phyloP scores from a whole-genome alignment of 2,797 vertebrate species.

The Lutjanus argentimaculatus region DNA sequence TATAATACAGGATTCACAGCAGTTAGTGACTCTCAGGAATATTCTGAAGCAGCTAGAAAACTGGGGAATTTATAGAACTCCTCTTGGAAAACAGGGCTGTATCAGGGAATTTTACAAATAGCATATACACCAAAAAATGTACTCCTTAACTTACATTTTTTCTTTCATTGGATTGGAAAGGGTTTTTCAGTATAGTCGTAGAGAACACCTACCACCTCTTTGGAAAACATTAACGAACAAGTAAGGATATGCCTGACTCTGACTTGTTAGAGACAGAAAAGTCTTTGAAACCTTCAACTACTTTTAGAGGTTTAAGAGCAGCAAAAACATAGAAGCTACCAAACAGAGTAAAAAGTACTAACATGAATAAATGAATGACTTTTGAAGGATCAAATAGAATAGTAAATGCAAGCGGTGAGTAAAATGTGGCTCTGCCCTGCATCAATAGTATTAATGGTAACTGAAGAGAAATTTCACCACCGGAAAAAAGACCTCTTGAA shows the following conservation, averaged over 20 bases:
- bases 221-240: too few species aligned
- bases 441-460: not conserved
- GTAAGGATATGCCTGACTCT: not conserved
- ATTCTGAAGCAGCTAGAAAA: too few species aligned
- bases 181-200: too few species aligned
- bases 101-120: too few species aligned
- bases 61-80: not conserved
- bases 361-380: not conserved
- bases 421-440: not conserved
- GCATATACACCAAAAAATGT: not conserved
- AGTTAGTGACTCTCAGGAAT: not conserved
- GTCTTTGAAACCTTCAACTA: not conserved
- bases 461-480: not conserved
- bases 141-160: too few species aligned
- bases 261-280: not conserved
- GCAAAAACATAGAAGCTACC: not conserved
- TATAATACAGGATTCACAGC: too few species aligned
- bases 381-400: conserved; percentile 19
- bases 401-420: not conserved
- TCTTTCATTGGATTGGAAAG: too few species aligned
- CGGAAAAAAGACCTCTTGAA: not conserved
- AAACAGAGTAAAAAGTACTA: not conserved
- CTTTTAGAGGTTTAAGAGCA: not conserved
- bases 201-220: too few species aligned
- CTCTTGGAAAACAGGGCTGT: not conserved